Conservation (phyloP, 2,888 invertebrate species). For the Apamea anceps region DNA sequence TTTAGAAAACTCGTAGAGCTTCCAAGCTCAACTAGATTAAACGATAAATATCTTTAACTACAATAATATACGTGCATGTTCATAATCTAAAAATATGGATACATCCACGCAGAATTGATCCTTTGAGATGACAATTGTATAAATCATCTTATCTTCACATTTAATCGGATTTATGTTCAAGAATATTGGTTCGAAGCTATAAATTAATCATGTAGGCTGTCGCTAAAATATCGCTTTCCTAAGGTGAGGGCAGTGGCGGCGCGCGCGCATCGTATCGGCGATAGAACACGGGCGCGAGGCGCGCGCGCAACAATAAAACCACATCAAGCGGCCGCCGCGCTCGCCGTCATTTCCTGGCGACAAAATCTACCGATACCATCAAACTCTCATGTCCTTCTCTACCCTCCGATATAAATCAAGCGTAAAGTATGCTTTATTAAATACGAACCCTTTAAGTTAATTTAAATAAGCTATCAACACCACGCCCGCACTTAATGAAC, state of each 20-base stretch:
- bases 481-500: slow-evolving; percentile 82
- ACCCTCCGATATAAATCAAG: slow-evolving; percentile 85
- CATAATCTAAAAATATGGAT: slow-evolving; percentile 54
- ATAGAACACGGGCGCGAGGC: slow-evolving; percentile 81
- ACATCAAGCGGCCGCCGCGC: slow-evolving; percentile 69
- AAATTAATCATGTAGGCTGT: slow-evolving; percentile 90
- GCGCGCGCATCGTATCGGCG: slow-evolving; percentile 82
- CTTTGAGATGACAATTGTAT: slow-evolving; percentile 77
- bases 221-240: slow-evolving; percentile 89
- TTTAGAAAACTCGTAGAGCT: slow-evolving; percentile 42
- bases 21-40: slow-evolving; percentile 43
- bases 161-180: slow-evolving; percentile 85
- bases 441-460: slow-evolving; percentile 79
- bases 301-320: slow-evolving; percentile 82
- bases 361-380: slow-evolving; percentile 88
- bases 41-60: slow-evolving; percentile 45
- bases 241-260: slow-evolving; percentile 78
- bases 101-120: slow-evolving; percentile 70
- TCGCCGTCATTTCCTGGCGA: slow-evolving; percentile 87
- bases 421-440: slow-evolving; percentile 72
- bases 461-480: slow-evolving; percentile 87
- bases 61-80: slow-evolving; percentile 43
- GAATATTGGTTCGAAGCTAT: slow-evolving; percentile 86
- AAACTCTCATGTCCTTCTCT: slow-evolving; percentile 80
- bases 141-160: slow-evolving; percentile 88